phyloP scores from a whole-genome alignment of 64 coral and sea anemone species.

The Orbicella faveolata region DNA sequence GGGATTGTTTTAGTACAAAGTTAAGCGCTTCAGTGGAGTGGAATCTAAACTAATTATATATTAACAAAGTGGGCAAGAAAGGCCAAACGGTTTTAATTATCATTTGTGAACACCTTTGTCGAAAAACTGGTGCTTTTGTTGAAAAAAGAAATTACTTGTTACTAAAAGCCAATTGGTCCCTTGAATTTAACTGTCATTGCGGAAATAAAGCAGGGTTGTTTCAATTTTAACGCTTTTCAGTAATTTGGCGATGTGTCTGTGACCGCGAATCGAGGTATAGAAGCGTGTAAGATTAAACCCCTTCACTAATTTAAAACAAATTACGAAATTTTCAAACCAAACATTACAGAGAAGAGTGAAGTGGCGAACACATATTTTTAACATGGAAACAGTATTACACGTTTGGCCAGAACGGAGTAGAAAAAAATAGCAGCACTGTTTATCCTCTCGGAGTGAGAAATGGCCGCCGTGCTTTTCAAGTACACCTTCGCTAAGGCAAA shows the following conservation, averaged over 20 bases:
- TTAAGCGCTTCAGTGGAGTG: background rate
- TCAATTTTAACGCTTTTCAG: background rate
- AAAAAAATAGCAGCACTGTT: background rate
- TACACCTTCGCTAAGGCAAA: background rate
- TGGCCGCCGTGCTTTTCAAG: constrained; percentile 21
- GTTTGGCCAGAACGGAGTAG: background rate
- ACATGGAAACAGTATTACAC: background rate
- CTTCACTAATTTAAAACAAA: constrained; percentile 16
- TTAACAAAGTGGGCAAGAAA: background rate
- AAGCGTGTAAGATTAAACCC: background rate
- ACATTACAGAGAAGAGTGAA: constrained; percentile 10
- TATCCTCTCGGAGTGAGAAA: background rate
- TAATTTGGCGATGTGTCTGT: background rate
- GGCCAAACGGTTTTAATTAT: background rate
- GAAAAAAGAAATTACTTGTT: constrained; percentile 9
- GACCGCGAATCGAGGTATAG: background rate
- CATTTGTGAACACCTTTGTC: background rate
- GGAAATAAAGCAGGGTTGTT: background rate
- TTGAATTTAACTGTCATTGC: background rate
- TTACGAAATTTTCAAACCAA: constrained; percentile 33
- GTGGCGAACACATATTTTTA: background rate
- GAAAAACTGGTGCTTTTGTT: background rate
- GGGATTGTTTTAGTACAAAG: background rate
- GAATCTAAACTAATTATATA: background rate
- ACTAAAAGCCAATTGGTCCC: constrained; percentile 4